A percentile compares a stretch with the other conserved stretches of the same genome.
phyloP scores from a whole-genome alignment of 2,888 invertebrate species.

The Diaphora mendica region DNA sequence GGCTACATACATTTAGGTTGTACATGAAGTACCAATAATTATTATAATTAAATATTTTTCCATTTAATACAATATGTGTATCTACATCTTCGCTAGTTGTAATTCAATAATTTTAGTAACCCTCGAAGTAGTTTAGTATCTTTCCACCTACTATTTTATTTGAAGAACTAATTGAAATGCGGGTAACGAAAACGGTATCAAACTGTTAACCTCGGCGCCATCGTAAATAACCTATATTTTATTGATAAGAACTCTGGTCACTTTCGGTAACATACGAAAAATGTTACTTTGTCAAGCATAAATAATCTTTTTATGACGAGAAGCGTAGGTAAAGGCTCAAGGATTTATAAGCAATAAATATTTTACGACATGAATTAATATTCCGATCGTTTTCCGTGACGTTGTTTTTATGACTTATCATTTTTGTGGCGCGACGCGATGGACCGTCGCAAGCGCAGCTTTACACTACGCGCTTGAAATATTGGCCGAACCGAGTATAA shows the following conservation, averaged over 20 bases:
- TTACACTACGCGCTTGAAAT: constrained; percentile 69
- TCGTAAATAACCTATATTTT: constrained; percentile 82
- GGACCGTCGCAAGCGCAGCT: constrained; percentile 68
- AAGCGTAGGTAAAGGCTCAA: constrained; percentile 86
- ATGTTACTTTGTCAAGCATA: constrained; percentile 85
- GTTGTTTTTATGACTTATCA: constrained; percentile 86
- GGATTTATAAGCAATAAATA: constrained; percentile 87
- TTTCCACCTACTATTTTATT: constrained; percentile 48
- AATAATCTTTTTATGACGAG: constrained; percentile 87
- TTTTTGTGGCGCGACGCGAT: constrained; percentile 81
- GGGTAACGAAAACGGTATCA: constrained; percentile 57
- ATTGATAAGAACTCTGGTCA: constrained; percentile 80
- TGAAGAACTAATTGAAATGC: constrained; percentile 61
- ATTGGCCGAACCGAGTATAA: constrained; percentile 77
- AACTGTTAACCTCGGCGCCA: constrained; percentile 73
- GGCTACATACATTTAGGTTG: not conserved
- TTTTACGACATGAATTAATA: constrained; percentile 87
- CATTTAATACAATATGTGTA: not conserved
- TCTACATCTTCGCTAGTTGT: not conserved
- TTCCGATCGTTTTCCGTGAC: constrained; percentile 86
- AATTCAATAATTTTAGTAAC: not conserved
- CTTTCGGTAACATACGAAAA: constrained; percentile 84
- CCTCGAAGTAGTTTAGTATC: not conserved
- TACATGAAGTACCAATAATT: not conserved
- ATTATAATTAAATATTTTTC: not conserved